These are phyloP conservation scores for Antigone vipio DNA, from an alignment of 2,113 vertebrate genomes.

Conservation along the genomic window DNA sequence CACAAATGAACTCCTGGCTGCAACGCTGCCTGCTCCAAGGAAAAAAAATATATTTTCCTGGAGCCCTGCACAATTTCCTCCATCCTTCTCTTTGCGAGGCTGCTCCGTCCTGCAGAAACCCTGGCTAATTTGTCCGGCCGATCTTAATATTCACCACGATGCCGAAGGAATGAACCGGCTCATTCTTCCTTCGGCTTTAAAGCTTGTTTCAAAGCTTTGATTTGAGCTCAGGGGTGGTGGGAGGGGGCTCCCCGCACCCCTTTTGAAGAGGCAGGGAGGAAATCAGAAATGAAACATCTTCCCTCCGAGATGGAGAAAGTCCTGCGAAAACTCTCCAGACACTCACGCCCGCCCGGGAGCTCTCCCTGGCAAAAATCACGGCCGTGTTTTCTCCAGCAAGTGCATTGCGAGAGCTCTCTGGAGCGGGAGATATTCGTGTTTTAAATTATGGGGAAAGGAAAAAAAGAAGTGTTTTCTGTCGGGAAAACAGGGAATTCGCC, in stretches of 20 bases:
- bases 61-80: not conserved
- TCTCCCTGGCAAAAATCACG: not conserved
- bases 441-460: not conserved
- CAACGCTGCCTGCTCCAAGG: not conserved
- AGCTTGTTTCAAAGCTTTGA: not conserved
- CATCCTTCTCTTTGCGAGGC: not conserved
- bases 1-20: not conserved
- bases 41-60: not conserved
- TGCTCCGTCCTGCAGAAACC: not conserved
- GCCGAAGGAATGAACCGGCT: not conserved
- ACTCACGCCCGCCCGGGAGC: not conserved
- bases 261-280: not conserved
- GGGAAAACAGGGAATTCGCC: not conserved
- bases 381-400: not conserved
- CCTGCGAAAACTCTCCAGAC: not conserved
- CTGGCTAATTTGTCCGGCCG: not conserved
- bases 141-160: not conserved
- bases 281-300: not conserved
- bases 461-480: not conserved
- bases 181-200: not conserved
- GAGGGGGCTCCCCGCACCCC: not conserved
- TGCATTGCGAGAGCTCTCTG: not conserved
- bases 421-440: not conserved
- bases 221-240: not conserved
- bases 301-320: not conserved